Evolutionary conservation across 2,888 invertebrate genomes (phyloP).

Genomic region (Epinotia demarniana): DNA sequence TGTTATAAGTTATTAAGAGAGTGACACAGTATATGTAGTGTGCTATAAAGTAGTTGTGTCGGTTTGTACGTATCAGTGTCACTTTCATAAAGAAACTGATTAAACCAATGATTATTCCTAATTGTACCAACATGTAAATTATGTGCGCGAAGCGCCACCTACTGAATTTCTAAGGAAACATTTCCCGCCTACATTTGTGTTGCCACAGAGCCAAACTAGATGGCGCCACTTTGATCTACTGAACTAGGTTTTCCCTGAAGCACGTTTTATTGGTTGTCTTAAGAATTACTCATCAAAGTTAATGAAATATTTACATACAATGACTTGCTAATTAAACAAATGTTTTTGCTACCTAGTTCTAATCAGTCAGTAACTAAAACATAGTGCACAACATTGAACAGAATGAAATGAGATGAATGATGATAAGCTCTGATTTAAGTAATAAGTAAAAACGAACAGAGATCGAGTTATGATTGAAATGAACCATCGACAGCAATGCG

Average conservation of each 20-base stretch:
- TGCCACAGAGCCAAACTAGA: slow-evolving; percentile 50
- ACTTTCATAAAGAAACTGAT: neutral
- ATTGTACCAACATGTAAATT: neutral
- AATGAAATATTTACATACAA: neutral
- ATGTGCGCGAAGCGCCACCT: slow-evolving; percentile 55
- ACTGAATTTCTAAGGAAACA: slow-evolving; percentile 35
- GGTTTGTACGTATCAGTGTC: neutral
- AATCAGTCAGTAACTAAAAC: slow-evolving; percentile 22
- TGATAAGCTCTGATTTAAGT: slow-evolving; percentile 36
- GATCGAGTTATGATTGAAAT: slow-evolving; percentile 54
- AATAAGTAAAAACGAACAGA: slow-evolving; percentile 45
- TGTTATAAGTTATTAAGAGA: neutral
- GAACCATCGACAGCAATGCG: slow-evolving; percentile 71
- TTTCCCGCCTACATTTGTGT: neutral
- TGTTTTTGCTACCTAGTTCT: neutral
- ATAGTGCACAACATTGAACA: slow-evolving; percentile 40
- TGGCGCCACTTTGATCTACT: slow-evolving; percentile 51
- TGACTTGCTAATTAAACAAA: neutral
- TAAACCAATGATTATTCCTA: no score
- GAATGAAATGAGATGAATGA: slow-evolving; percentile 44
- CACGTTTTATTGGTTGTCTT: neutral
- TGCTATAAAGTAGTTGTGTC: neutral
- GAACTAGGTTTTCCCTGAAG: neutral
- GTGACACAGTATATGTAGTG: neutral
- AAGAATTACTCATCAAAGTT: neutral